These are phyloP conservation scores for Lagopus leucura DNA, from an alignment of 2,113 vertebrate genomes.

Conservation along the genomic window DNA sequence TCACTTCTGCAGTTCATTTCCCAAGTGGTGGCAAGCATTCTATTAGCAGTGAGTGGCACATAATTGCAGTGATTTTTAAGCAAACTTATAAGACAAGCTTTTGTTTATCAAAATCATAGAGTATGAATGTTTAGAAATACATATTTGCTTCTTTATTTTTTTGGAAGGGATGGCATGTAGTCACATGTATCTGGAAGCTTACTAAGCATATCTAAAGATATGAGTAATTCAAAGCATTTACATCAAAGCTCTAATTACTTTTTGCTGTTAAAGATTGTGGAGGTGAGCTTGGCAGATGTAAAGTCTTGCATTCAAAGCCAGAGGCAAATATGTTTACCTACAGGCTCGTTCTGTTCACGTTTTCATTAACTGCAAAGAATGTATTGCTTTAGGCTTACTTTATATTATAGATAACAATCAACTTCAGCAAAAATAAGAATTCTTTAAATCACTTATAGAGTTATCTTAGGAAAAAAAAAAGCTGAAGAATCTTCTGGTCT, in stretches of 20 bases:
- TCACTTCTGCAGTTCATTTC: neutral
- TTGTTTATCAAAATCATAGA: neutral
- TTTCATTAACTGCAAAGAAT: neutral
- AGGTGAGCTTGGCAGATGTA: neutral
- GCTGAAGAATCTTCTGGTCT: neutral
- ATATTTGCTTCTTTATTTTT: neutral
- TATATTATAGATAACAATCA: neutral
- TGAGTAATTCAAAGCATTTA: constrained; percentile 13
- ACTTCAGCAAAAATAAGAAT: neutral
- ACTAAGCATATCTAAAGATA: neutral
- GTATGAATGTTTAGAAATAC: neutral
- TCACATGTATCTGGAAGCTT: neutral
- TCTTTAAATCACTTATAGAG: neutral
- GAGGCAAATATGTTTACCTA: neutral
- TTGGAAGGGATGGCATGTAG: neutral
- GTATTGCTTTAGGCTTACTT: neutral
- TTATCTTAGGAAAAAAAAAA: neutral
- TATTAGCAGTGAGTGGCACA: neutral
- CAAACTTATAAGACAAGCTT: neutral
- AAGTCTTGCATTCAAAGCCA: neutral
- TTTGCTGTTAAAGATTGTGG: neutral
- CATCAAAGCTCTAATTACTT: neutral
- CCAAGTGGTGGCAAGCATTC: neutral
- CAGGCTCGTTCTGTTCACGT: neutral
- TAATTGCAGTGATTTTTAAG: neutral